Evolutionary conservation across 2,113 vertebrate species (phyloP).

Genomic region (Oreochromis niloticus): DNA sequence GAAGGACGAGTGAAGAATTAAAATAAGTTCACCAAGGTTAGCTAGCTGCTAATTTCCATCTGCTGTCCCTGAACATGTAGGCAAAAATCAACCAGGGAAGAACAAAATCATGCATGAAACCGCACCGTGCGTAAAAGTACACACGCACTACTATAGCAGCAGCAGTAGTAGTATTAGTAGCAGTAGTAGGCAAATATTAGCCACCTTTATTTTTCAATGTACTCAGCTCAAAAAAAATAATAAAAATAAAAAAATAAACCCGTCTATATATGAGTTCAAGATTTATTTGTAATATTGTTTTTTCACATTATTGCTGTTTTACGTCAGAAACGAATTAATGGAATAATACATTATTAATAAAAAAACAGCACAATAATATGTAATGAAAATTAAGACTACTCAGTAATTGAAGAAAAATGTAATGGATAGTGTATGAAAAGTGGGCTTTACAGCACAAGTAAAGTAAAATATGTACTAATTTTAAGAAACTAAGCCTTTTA

Average conservation of each 20-base stretch:
- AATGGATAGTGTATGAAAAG: not conserved
- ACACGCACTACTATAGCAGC: accelerated
- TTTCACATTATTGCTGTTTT: not conserved
- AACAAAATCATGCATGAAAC: not conserved
- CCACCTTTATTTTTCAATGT: not conserved
- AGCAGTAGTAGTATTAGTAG: not conserved
- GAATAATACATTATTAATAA: not conserved
- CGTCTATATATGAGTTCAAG: not conserved
- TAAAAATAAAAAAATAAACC: not conserved
- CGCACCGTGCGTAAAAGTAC: not conserved
- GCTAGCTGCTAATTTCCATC: not conserved
- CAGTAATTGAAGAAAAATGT: accelerated
- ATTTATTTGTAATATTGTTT: not conserved
- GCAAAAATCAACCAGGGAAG: not conserved
- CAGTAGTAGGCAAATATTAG: not conserved
- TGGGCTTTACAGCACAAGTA: not conserved
- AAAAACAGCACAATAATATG: not conserved
- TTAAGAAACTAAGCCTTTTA: not conserved
- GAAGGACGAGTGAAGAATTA: not conserved
- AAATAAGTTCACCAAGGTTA: not conserved
- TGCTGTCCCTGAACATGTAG: not conserved
- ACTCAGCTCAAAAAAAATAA: not conserved
- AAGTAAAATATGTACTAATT: not conserved
- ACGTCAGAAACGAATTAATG: not conserved
- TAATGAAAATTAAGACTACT: not conserved